phyloP scores from a whole-genome alignment of 92 coral and sea anemone species.

The Epizoanthus stellaris region DNA sequence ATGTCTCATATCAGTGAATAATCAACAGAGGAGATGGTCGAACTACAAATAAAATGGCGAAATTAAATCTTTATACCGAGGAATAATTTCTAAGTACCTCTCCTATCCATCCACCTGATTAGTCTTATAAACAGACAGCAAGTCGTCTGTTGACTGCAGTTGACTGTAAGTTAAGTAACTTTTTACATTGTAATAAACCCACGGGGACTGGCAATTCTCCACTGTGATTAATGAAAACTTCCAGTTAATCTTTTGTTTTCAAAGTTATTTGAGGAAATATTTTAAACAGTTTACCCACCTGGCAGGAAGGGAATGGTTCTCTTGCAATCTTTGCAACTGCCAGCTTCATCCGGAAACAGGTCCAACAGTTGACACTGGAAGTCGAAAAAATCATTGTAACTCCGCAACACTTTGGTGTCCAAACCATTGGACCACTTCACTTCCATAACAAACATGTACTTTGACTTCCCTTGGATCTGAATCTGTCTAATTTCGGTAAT shows the following conservation, averaged over 20 bases:
- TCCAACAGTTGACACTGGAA: constrained; percentile 80
- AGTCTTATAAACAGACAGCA: too few species aligned
- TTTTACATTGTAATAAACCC: too few species aligned
- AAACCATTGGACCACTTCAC: constrained; percentile 80
- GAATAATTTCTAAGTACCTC: too few species aligned
- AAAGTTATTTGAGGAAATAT: neutral
- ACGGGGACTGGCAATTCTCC: too few species aligned
- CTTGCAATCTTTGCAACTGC: constrained; percentile 46
- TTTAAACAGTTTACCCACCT: constrained; percentile 49
- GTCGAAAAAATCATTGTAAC: constrained; percentile 87
- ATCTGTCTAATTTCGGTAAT: constrained; percentile 28
- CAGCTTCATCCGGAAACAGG: constrained; percentile 82
- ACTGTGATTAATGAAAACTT: too few species aligned
- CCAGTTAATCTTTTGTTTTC: neutral
- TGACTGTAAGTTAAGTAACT: too few species aligned
- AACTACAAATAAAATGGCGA: too few species aligned
- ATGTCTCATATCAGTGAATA: too few species aligned
- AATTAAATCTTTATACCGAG: too few species aligned
- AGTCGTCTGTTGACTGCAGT: too few species aligned
- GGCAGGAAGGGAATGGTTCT: constrained; percentile 84
- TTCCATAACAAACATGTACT: constrained; percentile 72
- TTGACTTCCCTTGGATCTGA: constrained; percentile 46
- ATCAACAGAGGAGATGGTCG: too few species aligned
- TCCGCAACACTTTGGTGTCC: constrained; percentile 70
- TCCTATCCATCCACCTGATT: too few species aligned